Conservation (phyloP, 2,888 invertebrate species). For the Ecliptopera silaceata region DNA sequence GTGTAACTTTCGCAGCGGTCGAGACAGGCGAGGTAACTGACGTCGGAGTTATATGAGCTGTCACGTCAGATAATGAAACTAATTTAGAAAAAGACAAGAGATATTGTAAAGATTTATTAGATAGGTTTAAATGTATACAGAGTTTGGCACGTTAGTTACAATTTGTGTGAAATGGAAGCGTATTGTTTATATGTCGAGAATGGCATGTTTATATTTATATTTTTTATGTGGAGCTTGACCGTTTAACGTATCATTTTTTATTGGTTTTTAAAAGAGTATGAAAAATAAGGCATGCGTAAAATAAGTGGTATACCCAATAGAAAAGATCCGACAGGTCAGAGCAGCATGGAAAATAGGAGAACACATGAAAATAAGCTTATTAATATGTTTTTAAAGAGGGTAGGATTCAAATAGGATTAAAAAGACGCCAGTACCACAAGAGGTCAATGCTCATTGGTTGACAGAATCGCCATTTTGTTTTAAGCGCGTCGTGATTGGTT, state of each 20-base stretch:
- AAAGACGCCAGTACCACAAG: neutral
- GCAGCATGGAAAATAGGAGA: slow-evolving; percentile 76
- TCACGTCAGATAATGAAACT: slow-evolving; percentile 82
- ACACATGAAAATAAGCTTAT: slow-evolving; percentile 72
- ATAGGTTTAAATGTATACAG: slow-evolving; percentile 48
- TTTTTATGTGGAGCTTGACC: slow-evolving; percentile 80
- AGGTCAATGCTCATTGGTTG: neutral
- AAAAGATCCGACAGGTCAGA: slow-evolving; percentile 76
- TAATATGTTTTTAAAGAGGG: slow-evolving; percentile 25
- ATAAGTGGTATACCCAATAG: slow-evolving; percentile 72
- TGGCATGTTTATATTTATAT: slow-evolving; percentile 78
- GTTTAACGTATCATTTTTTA: slow-evolving; percentile 70
- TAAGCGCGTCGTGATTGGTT: neutral
- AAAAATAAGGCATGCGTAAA: slow-evolving; percentile 60
- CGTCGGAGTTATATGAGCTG: slow-evolving; percentile 79
- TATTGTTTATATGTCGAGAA: slow-evolving; percentile 66
- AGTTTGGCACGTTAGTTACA: slow-evolving; percentile 62
- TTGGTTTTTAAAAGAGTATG: slow-evolving; percentile 63
- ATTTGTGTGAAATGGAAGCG: slow-evolving; percentile 69
- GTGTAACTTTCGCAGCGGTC: slow-evolving; percentile 64
- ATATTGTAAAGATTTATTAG: slow-evolving; percentile 58
- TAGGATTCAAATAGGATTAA: neutral
- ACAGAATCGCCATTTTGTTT: neutral
- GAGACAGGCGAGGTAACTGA: slow-evolving; percentile 75
- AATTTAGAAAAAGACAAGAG: slow-evolving; percentile 28